Evolutionary conservation across 2,888 invertebrate species (phyloP), one percentile per base, ranked within the genome.

Genomic region (Mythimna loreyi): DNA sequence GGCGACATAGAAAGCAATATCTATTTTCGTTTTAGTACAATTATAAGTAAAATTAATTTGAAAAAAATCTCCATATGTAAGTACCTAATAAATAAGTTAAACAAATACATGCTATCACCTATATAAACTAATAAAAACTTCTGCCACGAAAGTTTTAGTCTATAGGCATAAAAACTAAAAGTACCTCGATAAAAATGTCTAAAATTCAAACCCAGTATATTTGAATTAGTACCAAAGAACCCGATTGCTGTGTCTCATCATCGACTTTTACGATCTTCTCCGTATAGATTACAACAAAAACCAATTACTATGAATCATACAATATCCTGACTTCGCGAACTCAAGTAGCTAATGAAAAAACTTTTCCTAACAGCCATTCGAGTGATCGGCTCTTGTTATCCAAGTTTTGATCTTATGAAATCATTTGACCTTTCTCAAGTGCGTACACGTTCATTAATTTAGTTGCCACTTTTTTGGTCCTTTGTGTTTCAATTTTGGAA

Each of bases 301-400:
- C 65, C 82, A 86, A 83, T 85, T 75, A 82, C 80, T 76, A 81
- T 82, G 80, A 84, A 80, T 83, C 83, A 83, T 83, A 85, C 66
- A 81, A 80, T 80, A 78, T 73, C 75, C 69, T 76, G 79, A 77
- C 73, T 82, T 69, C 25, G 59, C 70, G 33, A 81, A 84, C 64
- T 72, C 66, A 53, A 75, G 74, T 53, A 66, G 81, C 79, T 85
- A 85, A 85, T 85, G 85, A 85, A 85, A 85, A 85, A 85, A 85
- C 74, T 85, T 84, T 76, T 40, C 3, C 58, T 28, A 68, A 52
- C 58, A 66, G 62, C 67, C 61, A 75, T 82, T 74, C 69, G 58
- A 78, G 70, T 75, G 76, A 80, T 80, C 67, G 66, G 55, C 67
- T 60, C 69, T 74, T 79, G 75, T 74, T 76, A 78, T 68, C 69